Conservation (phyloP, 2,797 vertebrate species). For the Carduelis carduelis region DNA sequence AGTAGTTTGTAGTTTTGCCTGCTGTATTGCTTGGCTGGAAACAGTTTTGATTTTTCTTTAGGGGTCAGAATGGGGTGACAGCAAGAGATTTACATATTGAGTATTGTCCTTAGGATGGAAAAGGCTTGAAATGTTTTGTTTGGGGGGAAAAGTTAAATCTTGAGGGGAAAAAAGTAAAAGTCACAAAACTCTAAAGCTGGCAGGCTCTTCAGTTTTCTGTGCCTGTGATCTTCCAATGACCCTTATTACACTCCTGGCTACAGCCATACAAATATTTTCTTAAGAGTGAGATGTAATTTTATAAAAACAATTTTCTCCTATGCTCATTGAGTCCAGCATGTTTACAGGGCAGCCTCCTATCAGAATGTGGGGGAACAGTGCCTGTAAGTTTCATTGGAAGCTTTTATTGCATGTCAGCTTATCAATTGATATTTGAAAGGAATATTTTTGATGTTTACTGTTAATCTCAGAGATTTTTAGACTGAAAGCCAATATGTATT, state of each 20-base stretch:
- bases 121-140: not conserved
- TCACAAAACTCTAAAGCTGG: not conserved
- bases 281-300: constrained; percentile 13
- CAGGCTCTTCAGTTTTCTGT: not conserved
- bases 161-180: not conserved
- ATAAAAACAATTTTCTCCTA: constrained; percentile 5
- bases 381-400: not conserved
- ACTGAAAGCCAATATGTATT: not conserved
- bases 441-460: not conserved
- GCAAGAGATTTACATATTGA: not conserved
- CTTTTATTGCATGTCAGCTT: not conserved
- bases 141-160: not conserved
- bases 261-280: constrained; percentile 22
- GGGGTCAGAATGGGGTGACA: not conserved
- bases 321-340: not conserved
- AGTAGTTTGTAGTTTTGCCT: not conserved
- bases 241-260: not conserved
- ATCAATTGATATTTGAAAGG: not conserved
- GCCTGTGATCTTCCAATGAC: constrained; percentile 19
- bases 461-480: not conserved
- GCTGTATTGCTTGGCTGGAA: constrained; percentile 32
- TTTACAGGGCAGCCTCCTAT: not conserved
- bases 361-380: not conserved
- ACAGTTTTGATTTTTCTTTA: not conserved
- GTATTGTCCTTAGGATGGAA: not conserved